Base-by-base conservation (phyloP, 2,113 vertebrate genomes). In the Dendropsophus ebraccatus region DNA sequence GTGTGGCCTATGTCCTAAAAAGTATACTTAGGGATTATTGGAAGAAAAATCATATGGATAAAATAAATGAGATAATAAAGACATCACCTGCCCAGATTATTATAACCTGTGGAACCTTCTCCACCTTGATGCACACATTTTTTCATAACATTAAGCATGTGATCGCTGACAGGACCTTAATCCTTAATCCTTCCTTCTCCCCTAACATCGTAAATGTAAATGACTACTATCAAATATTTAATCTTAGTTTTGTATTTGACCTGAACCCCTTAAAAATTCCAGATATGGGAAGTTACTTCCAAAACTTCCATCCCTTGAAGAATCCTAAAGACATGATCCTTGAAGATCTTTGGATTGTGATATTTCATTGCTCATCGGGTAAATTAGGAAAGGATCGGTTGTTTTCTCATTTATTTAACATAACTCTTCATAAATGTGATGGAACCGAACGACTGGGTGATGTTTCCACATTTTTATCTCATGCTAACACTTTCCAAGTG, bases 341-440 rank as follows among this genome's bases (percentile, higher is more conserved):
- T n/a, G n/a, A n/a, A n/a, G n/a, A n/a, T 28, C 58, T 81, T 7
- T 81, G 79, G 79, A 81, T 81, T 16, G 6, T 21, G 25, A 16
- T 45, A 17, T 62, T 49, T 19, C 17, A 11, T 6, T 81, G 79
- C 65, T 45, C 37, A 41, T 67, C 79, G 47, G 13, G 25, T 30
- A 49, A 65, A 17, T 2, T 19, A 14, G 8, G 2, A 7, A 81
- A 47, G 12, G 65, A 81, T 49, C 1, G 2, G 6, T 11, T n/a
- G 10, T 45, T 65, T 67, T 7, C 35, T 16, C 4, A 41, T 6
- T 0, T 49, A 28, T 67, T 47, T 49, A 28, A 25, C 6, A 28
- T 9, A 1, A 25, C 11, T 8, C 79, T 81, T 25, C 58, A 81
- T 25, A 45, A 49, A 5, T 81, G 79, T 37, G 67, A 58, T 25